phyloP scores from a whole-genome alignment of 2,113 vertebrate species.

The Cottus gobio region DNA sequence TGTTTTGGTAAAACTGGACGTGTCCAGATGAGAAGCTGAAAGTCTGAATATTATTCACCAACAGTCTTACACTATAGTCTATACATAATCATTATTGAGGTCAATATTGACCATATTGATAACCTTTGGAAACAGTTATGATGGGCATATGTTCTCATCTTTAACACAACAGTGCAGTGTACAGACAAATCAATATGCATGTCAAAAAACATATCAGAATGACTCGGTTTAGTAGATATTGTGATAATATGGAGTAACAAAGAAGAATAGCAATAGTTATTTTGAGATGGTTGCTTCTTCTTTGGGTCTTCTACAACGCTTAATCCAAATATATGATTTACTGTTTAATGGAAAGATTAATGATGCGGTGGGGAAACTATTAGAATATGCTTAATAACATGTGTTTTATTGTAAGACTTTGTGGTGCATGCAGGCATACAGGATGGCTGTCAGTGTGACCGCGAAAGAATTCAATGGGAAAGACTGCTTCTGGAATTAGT shows the following conservation, averaged over 20 bases:
- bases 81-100: constrained; percentile 1
- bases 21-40: neutral
- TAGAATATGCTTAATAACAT: neutral
- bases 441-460: neutral
- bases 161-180: constrained; percentile 10
- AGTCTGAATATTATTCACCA: neutral
- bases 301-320: neutral
- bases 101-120: constrained; percentile 17
- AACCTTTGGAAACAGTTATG: constrained; percentile 16
- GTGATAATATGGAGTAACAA: neutral
- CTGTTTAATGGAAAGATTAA: neutral
- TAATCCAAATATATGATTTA: neutral
- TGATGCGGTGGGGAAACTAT: neutral
- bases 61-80: neutral
- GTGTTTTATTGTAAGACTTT: neutral
- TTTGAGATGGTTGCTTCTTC: neutral
- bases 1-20: constrained; percentile 27
- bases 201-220: constrained; percentile 17
- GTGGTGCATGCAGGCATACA: neutral
- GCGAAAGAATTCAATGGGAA: neutral
- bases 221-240: neutral
- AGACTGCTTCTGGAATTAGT: neutral
- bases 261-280: neutral
- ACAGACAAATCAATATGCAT: constrained; percentile 22
- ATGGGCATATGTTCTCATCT: constrained; percentile 8